Conservation (phyloP, 2,797 vertebrate species). For the Gymnothorax javanicus region DNA sequence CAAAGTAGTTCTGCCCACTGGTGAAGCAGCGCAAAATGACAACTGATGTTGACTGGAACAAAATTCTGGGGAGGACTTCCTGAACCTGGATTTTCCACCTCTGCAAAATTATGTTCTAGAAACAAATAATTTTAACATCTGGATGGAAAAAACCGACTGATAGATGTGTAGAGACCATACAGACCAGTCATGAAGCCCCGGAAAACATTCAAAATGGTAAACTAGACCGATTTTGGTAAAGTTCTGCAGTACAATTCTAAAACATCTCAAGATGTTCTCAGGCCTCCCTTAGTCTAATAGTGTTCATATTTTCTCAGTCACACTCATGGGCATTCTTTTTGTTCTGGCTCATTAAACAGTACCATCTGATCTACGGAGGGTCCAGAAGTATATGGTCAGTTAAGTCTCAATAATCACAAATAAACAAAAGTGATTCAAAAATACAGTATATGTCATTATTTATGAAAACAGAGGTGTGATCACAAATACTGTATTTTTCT, state of each 20-base stretch:
- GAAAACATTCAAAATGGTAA: neutral
- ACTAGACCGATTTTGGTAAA: slow-evolving; percentile 35
- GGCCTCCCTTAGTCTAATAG: slow-evolving; percentile 52
- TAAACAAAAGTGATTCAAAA: no score
- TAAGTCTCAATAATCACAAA: no score
- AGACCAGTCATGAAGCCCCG: neutral
- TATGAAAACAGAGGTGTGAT: no score
- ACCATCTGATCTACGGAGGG: neutral
- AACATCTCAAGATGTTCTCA: slow-evolving; percentile 38
- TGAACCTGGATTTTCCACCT: no score
- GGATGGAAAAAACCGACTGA: neutral
- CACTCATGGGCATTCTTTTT: slow-evolving; percentile 16
- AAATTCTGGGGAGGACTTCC: no score
- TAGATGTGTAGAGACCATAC: neutral
- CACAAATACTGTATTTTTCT: no score
- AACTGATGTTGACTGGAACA: no score
- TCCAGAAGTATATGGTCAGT: neutral
- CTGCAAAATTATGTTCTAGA: neutral
- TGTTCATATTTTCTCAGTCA: slow-evolving; percentile 52
- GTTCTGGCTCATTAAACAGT: neutral
- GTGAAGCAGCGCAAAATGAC: no score
- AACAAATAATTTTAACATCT: neutral
- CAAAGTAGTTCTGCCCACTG: no score
- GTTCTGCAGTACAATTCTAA: slow-evolving; percentile 63
- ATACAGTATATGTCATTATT: no score